phyloP scores from a whole-genome alignment of 1,140 invertebrate species.

The Euglossa dilemma region DNA sequence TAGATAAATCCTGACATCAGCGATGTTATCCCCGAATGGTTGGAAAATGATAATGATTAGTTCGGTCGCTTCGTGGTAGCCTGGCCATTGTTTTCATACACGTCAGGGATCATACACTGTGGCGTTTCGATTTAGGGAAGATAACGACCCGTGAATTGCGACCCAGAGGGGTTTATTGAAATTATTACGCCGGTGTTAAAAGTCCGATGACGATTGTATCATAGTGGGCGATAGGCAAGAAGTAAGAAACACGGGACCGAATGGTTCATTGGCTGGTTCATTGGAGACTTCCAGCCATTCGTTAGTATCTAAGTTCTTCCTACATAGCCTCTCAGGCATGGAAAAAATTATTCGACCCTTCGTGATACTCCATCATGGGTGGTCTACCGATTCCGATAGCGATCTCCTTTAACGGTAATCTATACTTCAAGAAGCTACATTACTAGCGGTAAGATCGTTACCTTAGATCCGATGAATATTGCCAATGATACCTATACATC shows the following conservation, averaged over 20 bases:
- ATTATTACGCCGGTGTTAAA: neutral
- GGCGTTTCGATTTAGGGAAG: neutral
- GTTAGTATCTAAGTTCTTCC: constrained; percentile 33
- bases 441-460: constrained; percentile 30
- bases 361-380: constrained; percentile 56
- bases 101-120: constrained; percentile 1
- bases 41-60: constrained; percentile 8
- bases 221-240: neutral
- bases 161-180: neutral
- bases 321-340: neutral
- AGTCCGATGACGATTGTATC: constrained; percentile 2
- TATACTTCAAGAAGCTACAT: constrained; percentile 44
- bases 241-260: neutral
- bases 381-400: constrained; percentile 55
- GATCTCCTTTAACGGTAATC: constrained; percentile 56
- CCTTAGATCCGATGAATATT: constrained; percentile 27
- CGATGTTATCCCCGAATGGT: neutral
- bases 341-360: constrained; percentile 49
- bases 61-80: neutral
- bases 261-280: neutral
- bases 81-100: neutral
- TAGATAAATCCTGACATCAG: neutral
- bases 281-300: constrained; percentile 30
- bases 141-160: neutral
- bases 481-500: neutral